Conservation (phyloP, 2,113 vertebrate genomes). For the Elephantulus edwardii region DNA sequence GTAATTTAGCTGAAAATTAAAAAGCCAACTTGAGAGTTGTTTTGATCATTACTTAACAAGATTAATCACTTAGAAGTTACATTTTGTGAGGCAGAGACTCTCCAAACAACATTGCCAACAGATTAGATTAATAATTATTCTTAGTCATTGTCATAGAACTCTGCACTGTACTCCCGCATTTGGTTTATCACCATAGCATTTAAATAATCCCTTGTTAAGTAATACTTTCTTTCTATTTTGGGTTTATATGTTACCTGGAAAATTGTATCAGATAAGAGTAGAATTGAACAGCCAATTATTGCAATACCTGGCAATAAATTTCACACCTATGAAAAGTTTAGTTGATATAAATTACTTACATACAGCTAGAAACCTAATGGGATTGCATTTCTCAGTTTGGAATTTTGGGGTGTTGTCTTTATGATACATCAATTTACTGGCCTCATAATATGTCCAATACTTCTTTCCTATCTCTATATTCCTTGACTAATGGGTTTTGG, state of each 20-base stretch:
- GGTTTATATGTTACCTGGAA: conserved; percentile 1
- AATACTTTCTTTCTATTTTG: background rate
- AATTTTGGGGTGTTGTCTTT: no score
- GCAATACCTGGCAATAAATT: no score
- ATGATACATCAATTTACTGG: background rate
- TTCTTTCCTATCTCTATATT: background rate
- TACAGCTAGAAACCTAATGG: no score
- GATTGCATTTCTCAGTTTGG: no score
- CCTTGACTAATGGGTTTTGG: no score
- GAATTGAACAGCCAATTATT: background rate
- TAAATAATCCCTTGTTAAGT: conserved; percentile 2
- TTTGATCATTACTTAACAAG: background rate
- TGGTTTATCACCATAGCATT: background rate
- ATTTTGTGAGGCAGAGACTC: background rate
- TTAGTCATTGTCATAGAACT: background rate
- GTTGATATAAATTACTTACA: background rate
- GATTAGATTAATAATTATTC: background rate
- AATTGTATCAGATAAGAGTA: background rate
- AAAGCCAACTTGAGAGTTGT: background rate
- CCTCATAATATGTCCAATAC: background rate
- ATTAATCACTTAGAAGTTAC: background rate
- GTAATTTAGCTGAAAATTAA: background rate
- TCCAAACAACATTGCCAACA: background rate
- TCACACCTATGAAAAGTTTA: background rate
- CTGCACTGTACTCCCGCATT: background rate